A percentile compares a stretch with the other conserved stretches of the same genome.
phyloP scores from a whole-genome alignment of 2,113 vertebrate species.

The Phylloscopus trochilus region DNA sequence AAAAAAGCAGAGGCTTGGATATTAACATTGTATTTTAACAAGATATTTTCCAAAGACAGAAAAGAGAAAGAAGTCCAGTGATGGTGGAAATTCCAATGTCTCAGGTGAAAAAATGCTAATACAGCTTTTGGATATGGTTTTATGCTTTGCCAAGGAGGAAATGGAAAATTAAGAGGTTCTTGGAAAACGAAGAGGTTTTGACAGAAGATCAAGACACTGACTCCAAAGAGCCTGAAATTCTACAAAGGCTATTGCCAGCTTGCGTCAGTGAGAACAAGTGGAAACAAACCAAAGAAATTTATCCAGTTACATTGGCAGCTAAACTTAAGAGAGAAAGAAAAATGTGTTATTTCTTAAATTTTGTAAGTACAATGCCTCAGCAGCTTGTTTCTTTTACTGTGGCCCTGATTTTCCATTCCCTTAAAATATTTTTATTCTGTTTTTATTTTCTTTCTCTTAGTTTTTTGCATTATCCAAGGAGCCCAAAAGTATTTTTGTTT shows the following conservation, averaged over 20 bases:
- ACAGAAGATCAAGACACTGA: constrained; percentile 60
- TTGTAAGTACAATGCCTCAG: background rate
- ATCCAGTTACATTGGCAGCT: constrained; percentile 46
- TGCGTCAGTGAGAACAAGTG: constrained; percentile 65
- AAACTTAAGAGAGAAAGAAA: constrained; percentile 22
- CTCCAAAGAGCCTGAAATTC: constrained; percentile 51
- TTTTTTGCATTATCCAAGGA: background rate
- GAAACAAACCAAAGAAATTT: constrained; percentile 64
- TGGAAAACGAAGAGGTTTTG: constrained; percentile 63
- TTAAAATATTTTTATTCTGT: background rate
- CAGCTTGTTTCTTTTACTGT: background rate
- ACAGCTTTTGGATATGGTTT: constrained; percentile 3
- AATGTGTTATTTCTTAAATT: constrained; percentile 44
- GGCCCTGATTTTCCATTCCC: background rate
- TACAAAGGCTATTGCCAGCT: constrained; percentile 59
- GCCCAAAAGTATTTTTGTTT: background rate
- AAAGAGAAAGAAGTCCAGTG: background rate
- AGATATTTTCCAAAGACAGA: background rate
- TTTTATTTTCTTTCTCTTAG: background rate
- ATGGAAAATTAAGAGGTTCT: constrained; percentile 61
- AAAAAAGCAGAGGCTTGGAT: background rate
- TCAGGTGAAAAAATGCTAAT: constrained; percentile 54
- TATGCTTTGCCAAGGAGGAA: constrained; percentile 42
- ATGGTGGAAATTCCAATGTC: background rate
- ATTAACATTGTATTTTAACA: background rate